Evolutionary conservation across 2,113 vertebrate genomes (phyloP).

Genomic region (Ptyas mucosa): DNA sequence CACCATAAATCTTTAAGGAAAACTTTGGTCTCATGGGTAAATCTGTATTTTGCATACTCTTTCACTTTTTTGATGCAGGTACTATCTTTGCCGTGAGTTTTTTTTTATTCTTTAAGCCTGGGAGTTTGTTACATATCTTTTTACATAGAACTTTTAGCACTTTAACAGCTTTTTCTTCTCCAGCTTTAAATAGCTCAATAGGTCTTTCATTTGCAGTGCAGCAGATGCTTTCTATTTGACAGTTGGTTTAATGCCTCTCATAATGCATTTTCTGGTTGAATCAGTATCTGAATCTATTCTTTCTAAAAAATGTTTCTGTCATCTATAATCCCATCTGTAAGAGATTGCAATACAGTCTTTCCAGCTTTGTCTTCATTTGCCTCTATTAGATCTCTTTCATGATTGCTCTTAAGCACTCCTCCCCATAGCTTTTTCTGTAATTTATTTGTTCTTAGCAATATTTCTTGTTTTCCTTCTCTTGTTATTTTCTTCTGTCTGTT

Average conservation of each 20-base stretch:
- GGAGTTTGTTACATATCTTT: neutral
- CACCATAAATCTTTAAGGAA: neutral
- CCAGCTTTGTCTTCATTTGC: neutral
- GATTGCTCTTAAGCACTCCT: neutral
- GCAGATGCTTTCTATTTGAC: neutral
- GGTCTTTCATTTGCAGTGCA: neutral
- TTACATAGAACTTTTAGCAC: neutral
- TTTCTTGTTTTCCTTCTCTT: neutral
- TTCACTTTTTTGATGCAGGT: neutral
- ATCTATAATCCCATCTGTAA: neutral
- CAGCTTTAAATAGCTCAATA: neutral
- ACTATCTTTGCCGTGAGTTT: neutral
- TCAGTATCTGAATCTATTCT: neutral
- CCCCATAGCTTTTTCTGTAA: neutral
- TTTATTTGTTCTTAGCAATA: neutral
- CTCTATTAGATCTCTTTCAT: neutral
- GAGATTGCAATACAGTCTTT: neutral
- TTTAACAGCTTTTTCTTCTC: neutral
- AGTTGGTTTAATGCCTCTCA: neutral
- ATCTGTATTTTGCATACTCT: neutral
- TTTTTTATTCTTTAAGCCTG: neutral
- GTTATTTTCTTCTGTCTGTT: neutral
- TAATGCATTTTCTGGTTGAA: neutral
- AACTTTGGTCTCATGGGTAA: neutral
- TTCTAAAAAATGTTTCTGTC: neutral